These are phyloP conservation scores for Pipistrellus nathusii DNA, from an alignment of 2,797 vertebrate species.

Conservation along the genomic window DNA sequence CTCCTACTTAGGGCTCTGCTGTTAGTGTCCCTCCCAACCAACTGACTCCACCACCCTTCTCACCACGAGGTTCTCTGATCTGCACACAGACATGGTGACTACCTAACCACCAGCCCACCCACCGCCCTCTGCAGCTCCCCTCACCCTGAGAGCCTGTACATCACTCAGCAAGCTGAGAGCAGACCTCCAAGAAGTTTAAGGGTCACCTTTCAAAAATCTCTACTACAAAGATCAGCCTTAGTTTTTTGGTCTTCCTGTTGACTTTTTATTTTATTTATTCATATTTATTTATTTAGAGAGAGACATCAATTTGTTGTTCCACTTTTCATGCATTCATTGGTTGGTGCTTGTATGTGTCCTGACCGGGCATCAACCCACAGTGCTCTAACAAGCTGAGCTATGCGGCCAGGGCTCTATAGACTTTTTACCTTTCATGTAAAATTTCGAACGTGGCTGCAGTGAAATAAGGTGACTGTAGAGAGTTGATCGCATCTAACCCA, in stretches of 20 bases:
- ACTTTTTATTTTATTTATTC: neutral
- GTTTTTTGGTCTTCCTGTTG: neutral
- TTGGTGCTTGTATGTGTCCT: neutral
- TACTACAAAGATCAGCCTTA: neutral
- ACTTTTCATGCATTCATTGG: neutral
- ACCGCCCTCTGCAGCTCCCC: rapidly evolving
- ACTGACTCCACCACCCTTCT: neutral
- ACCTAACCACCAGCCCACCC: neutral
- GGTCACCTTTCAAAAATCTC: neutral
- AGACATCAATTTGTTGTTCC: neutral
- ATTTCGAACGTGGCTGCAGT: neutral
- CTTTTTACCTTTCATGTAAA: neutral
- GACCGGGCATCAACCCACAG: neutral
- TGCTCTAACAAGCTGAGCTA: neutral
- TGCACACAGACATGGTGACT: neutral
- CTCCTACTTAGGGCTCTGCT: neutral
- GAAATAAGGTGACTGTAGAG: neutral
- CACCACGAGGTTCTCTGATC: neutral
- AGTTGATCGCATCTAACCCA: neutral
- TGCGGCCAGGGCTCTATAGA: neutral
- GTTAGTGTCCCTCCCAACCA: neutral
- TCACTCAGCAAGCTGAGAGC: neutral
- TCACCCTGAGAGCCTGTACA: neutral
- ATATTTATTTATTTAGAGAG: no score
- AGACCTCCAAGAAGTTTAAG: neutral